A percentile compares a stretch with the other conserved stretches of the same genome.
These are phyloP conservation scores for Aleiodes testaceus DNA, from an alignment of 2,888 invertebrate genomes.

Conservation along the genomic window DNA sequence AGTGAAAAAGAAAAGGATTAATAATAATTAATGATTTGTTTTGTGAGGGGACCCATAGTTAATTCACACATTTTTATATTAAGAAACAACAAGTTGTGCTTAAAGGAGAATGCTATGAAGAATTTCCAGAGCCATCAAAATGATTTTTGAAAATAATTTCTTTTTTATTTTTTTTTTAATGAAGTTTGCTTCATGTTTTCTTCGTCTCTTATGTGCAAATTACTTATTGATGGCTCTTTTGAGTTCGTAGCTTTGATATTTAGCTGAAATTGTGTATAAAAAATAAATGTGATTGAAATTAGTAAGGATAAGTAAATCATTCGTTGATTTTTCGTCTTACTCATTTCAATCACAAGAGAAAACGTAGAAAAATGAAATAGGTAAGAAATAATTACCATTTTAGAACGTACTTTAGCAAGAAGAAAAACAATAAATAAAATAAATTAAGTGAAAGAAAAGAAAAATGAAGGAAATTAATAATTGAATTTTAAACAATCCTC, in stretches of 20 bases:
- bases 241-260: constrained; percentile 24
- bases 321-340: not conserved
- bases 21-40: constrained; percentile 9
- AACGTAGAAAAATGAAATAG: constrained; percentile 9
- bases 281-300: not conserved
- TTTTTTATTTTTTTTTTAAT: not conserved
- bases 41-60: constrained; percentile 20
- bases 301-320: not conserved
- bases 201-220: constrained; percentile 4
- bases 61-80: constrained; percentile 21
- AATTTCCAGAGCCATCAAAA: constrained; percentile 6
- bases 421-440: constrained; percentile 18
- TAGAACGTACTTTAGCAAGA: constrained; percentile 20
- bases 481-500: not conserved
- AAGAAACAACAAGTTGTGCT: constrained; percentile 21
- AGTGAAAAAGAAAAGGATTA: not conserved
- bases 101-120: constrained; percentile 8
- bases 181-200: not conserved
- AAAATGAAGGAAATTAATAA: constrained; percentile 13
- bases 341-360: not conserved
- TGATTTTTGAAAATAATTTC: not conserved
- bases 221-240: constrained; percentile 24
- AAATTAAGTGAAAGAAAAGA: not conserved
- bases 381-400: constrained; percentile 19
- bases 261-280: constrained; percentile 27